These are phyloP conservation scores for Haliclona indistincta DNA, from an alignment of 37 sponge, comb jelly and placozoan genomes.

Conservation along the genomic window DNA sequence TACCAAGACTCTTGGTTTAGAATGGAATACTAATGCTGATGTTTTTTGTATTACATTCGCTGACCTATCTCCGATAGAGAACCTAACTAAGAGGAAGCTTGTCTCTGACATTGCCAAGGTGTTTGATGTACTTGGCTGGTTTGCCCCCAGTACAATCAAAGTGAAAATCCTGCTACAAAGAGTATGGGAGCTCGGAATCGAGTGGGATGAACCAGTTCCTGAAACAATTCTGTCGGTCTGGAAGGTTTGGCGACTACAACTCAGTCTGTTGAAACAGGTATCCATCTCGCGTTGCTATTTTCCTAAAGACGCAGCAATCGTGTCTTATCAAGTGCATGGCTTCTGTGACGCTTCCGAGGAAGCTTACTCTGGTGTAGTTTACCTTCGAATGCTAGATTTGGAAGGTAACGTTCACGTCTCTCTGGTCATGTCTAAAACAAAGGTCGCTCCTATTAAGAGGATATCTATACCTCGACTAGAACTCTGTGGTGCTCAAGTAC, in stretches of 20 bases:
- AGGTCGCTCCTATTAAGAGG: constrained; percentile 24
- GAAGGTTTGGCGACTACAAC: constrained; percentile 22
- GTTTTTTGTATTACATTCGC: constrained; percentile 21
- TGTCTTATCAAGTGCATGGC: constrained; percentile 27
- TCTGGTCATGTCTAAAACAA: constrained; percentile 11
- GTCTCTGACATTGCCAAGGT: constrained; percentile 35
- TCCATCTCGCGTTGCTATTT: constrained; percentile 32
- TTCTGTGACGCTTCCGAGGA: no score
- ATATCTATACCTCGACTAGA: constrained; percentile 20
- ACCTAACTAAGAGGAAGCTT: constrained; percentile 14
- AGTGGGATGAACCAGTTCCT: constrained; percentile 40
- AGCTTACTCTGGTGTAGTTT: constrained; percentile 21
- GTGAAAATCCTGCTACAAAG: constrained; percentile 44
- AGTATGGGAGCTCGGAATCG: constrained; percentile 23
- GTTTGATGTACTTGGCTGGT: constrained; percentile 21
- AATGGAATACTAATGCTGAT: no score
- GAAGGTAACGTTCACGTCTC: constrained; percentile 6
- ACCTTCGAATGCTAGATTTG: constrained; percentile 4
- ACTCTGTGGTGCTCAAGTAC: constrained; percentile 12
- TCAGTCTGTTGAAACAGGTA: neutral
- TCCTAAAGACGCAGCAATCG: no score
- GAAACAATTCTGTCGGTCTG: constrained; percentile 17
- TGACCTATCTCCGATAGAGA: neutral
- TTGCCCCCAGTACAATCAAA: constrained; percentile 22
- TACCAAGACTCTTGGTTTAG: no score